A percentile compares a stretch with the other conserved stretches of the same genome.
Evolutionary conservation across 2,113 vertebrate species (phyloP).

Genomic region (Lagopus leucura): DNA sequence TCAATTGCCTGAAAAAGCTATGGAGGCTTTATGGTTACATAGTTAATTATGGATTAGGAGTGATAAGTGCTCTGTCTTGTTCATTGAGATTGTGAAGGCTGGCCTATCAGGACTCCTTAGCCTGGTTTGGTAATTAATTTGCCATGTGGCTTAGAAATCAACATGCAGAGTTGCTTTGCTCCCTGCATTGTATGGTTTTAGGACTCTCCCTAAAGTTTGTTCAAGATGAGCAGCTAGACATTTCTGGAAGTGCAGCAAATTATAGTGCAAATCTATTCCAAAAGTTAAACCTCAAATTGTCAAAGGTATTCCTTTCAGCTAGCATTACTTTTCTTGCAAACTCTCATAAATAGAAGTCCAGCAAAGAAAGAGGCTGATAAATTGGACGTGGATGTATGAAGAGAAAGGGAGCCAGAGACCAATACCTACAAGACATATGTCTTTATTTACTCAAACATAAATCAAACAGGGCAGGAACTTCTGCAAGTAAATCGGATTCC

Average conservation of each 20-base stretch:
- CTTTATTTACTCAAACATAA: slow-evolving; percentile 83
- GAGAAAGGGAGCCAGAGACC: slow-evolving; percentile 65
- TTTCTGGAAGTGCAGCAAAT: neutral
- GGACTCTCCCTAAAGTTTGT: neutral
- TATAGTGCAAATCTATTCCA: neutral
- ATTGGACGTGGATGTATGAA: slow-evolving; percentile 58
- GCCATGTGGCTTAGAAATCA: slow-evolving; percentile 2
- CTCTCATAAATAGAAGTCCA: neutral
- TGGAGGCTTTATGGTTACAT: rapidly evolving
- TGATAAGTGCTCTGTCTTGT: neutral
- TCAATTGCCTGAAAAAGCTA: neutral
- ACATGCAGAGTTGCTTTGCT: neutral
- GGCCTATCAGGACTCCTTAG: neutral
- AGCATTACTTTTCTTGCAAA: neutral
- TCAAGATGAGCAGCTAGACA: neutral
- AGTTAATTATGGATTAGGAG: neutral
- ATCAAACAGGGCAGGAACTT: slow-evolving; percentile 78
- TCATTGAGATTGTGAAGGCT: neutral
- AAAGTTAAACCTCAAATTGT: neutral
- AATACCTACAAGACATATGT: slow-evolving; percentile 77
- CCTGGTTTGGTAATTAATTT: neutral
- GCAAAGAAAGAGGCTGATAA: slow-evolving; percentile 69
- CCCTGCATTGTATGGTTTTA: neutral
- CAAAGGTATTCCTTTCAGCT: neutral
- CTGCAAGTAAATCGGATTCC: slow-evolving; percentile 82